Conservation (phyloP, 2,888 invertebrate genomes). For the Ferdinandea cuprea region DNA sequence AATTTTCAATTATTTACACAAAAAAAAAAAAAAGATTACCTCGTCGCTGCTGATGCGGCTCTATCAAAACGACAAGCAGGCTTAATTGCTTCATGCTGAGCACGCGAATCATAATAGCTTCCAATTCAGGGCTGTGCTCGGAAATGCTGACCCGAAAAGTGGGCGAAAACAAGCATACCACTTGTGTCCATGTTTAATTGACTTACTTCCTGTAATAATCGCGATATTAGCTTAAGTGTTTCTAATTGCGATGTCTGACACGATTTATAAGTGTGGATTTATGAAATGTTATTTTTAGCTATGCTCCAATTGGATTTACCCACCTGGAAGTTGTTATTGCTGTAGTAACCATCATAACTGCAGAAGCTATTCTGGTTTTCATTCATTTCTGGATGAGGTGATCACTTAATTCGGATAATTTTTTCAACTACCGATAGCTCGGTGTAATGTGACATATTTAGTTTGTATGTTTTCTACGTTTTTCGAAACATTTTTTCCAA, state of each 20-base stretch:
- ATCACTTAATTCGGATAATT: constrained; percentile 31
- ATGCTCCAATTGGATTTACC: constrained; percentile 75
- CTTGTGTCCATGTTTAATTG: constrained; percentile 53
- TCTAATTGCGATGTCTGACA: constrained; percentile 14
- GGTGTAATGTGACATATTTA: constrained; percentile 26
- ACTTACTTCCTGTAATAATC: constrained; percentile 55
- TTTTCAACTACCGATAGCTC: not conserved
- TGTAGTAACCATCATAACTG: constrained; percentile 78
- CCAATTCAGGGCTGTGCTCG: constrained; percentile 28
- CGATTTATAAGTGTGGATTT: not conserved
- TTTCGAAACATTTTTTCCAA: constrained; percentile 12
- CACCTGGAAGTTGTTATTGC: constrained; percentile 78
- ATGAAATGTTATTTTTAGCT: not conserved
- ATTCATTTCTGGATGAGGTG: constrained; percentile 58
- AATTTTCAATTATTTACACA: constrained; percentile 41
- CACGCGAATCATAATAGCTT: constrained; percentile 49
- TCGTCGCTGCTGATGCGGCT: not conserved
- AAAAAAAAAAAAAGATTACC: constrained; percentile 48
- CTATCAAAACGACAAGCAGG: constrained; percentile 1
- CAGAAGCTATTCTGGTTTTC: constrained; percentile 78
- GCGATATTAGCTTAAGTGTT: constrained; percentile 31
- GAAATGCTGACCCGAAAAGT: constrained; percentile 61
- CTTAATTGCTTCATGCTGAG: constrained; percentile 71
- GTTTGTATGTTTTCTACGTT: not conserved
- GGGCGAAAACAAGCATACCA: constrained; percentile 20